Conservation (phyloP, 2,888 invertebrate genomes). For the Acronicta leporina region DNA sequence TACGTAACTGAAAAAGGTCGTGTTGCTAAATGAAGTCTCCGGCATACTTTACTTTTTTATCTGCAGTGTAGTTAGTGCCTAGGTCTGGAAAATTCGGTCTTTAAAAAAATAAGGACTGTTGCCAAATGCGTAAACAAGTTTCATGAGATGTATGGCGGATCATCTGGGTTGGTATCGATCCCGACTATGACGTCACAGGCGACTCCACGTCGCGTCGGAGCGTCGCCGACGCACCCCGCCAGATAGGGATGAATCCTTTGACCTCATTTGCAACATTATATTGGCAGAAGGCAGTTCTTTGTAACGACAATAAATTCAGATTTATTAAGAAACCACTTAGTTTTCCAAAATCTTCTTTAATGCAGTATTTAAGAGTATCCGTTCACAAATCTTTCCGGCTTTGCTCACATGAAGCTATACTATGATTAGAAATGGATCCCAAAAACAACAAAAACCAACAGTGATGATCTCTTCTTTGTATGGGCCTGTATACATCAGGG, state of each 20-base stretch:
- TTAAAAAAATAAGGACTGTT: conserved; percentile 41
- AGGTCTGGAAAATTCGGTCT: background rate
- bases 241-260: conserved; percentile 70
- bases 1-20: background rate
- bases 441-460: too few species aligned
- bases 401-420: too few species aligned
- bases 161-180: conserved; percentile 77
- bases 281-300: conserved; percentile 41
- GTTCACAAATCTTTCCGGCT: too few species aligned
- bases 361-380: too few species aligned
- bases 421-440: too few species aligned
- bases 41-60: conserved; percentile 22
- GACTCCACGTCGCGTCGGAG: conserved; percentile 74
- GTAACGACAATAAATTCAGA: conserved; percentile 33
- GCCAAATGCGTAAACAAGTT: conserved; percentile 52
- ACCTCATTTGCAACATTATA: conserved; percentile 67
- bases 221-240: conserved; percentile 77
- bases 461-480: too few species aligned
- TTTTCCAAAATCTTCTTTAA: conserved; percentile 3
- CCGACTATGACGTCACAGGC: conserved; percentile 76
- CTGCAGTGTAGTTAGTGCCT: conserved; percentile 16
- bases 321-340: conserved; percentile 18
- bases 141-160: conserved; percentile 56
- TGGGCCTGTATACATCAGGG: too few species aligned
- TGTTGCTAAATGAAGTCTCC: background rate